Evolutionary conservation across 1,140 invertebrate species (phyloP), one percentile per base, ranked within the genome.

Genomic region (Neotoxoptera formosana): DNA sequence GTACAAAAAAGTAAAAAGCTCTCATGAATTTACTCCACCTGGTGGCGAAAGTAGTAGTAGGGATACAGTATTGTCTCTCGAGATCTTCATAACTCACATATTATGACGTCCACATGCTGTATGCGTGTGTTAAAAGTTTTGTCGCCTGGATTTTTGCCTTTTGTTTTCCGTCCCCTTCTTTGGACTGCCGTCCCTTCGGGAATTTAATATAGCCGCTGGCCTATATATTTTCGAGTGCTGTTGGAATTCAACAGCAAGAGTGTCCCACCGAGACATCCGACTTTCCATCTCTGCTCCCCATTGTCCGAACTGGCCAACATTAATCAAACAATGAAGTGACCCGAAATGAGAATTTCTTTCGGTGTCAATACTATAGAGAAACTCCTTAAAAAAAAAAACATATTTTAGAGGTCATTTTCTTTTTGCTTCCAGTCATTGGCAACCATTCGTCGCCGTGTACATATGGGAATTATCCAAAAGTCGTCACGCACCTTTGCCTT

Each of bases 1-100:
- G 20, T 23, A 20, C 23, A 34, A 56, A 89, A 86, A 53, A 36
- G 21, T 36, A 56, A 89, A 89, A 56, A 89, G 51, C 23, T 89
- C 51, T 56, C 48, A 48, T 89, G 51, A 23, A 89, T 88, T 88
- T 88, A 88, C 45, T 88, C 86, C 86, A 48, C 36, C 86, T 76
- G 86, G 21, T 89, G 88, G 1, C 1, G 9, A 53, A 23, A 34
- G 34, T 36, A 21, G 34, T 36, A 21, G 87, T 88, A 88, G 87
- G 23, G 34, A 56, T 89, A 17, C 34, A 89, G 56, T 90, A 67
- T 90, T 67, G 89, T 90, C 89, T 90, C 89, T 90, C 36, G 89
- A 90, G 89, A 67, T 90, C 89, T 90, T 90, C 53, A 90, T 90
- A 90, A 90, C 89, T 90, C 89, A 90, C 89, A 90, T 90, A 90